Evolutionary conservation across 2,113 vertebrate species (phyloP), one percentile per base, ranked within the genome.

Genomic region (Lagopus muta): DNA sequence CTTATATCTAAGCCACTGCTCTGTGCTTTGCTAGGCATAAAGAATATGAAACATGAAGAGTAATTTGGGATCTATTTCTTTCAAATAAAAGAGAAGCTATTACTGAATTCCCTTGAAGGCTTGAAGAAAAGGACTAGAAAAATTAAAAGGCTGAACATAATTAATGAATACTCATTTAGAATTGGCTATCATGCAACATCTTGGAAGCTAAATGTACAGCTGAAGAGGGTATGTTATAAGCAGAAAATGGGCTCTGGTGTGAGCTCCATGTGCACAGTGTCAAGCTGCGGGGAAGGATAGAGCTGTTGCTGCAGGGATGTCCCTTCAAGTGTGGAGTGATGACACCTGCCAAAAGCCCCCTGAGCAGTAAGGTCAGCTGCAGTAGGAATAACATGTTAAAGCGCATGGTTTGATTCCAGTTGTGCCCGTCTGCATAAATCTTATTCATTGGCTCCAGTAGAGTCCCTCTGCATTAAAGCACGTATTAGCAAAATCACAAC

Each of bases 121-220:
- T 77, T 19, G 25, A 91, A 50, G 72, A 81, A 90, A 86, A 95
- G 25, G 42, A 88, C 69, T 52, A 90, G 86, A 90, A 92, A 93
- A 93, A 89, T 90, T 90, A 89, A 95, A 94, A 92, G 64, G 32
- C 60, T 92, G 81, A 76, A 86, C 66, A 93, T 85, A 86, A 92
- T 91, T 96, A 96, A 94, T 85, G 91, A 86, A 89, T 72, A 40
- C 16, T 94, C 77, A 85, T 89, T 95, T 92, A 90, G 50, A 91
- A 88, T 4, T 92, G 42, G 5, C 82, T 70, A 60, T 79, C 52
- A 32, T 91, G 73, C 61, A 95, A 42, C n/a, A 78, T 27, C 78
- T 92, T 36, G 45, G 76, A 94, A 93, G 47, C 57, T 91, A 92
- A 91, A 88, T 78, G 81, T 86, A 60, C 74, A 86, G 77, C 94